Base-by-base conservation (phyloP, 2,888 invertebrate genomes). In the Rhagophthalmus giganteus region DNA sequence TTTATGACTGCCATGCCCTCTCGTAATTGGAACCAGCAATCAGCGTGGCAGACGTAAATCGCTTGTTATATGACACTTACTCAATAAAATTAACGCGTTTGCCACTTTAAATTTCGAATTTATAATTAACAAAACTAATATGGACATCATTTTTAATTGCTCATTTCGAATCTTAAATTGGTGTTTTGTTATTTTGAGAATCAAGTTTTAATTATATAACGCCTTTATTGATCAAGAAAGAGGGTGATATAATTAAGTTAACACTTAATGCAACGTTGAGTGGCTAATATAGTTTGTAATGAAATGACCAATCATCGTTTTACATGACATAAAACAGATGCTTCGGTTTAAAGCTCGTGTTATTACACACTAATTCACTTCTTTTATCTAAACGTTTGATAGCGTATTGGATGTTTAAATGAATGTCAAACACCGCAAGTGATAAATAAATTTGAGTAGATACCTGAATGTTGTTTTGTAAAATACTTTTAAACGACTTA, bases 1-100 rank as follows among this genome's bases (percentile, higher is more conserved):
- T 62, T 62, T 62, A 62, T 59, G 57, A 55, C 56, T 47, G 54
- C 45, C 56, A 56, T 53, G 59, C 53, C 51, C 47, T 59, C 42
- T 55, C 48, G 59, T 60, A 58, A 61, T 59, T 61, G 57, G 59
- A 57, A 49, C 54, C 40, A 46, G 55, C 49, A 56, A 59, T 55
- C 46, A 57, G 47, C 51, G 49, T 42, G 38, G 38, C 56, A 58
- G 49, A 57, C 54, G 54, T 53, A 57, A 53, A 57, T 57, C 55
- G 48, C 49, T 48, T 40, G 51, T 44, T 52, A 54, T 54, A 49
- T 50, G 46, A 54, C 41, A 49, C 50, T 48, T 31, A 25, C 32
- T 25, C 35, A 28, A 24, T 27, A 24, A 32, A 35, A 45, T 32
- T n/a, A n/a, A 28, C 39, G 35, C 33, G 33, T 39, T 25, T 38